A percentile compares a stretch with the other conserved stretches of the same genome.
These are phyloP conservation scores for Sesamia nonagrioides DNA, from an alignment of 1,140 invertebrate genomes.

Conservation along the genomic window DNA sequence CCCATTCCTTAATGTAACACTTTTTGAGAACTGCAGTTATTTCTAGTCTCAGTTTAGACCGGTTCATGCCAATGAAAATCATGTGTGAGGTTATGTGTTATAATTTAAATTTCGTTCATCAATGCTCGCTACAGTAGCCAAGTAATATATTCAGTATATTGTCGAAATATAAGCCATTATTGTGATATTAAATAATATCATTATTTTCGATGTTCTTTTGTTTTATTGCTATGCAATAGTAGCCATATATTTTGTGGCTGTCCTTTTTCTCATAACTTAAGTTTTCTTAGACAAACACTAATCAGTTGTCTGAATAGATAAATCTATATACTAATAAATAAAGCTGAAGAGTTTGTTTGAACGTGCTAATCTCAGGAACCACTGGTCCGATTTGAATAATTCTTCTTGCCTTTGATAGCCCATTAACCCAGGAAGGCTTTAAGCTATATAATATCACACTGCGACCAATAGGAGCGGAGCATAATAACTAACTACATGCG, in stretches of 20 bases:
- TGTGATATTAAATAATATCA: slow-evolving; percentile 76
- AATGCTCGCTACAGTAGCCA: slow-evolving; percentile 45
- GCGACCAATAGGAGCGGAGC: too few species aligned
- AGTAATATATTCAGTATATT: slow-evolving; percentile 57
- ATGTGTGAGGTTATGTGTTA: slow-evolving; percentile 12
- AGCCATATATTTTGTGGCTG: neutral
- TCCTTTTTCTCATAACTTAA: neutral
- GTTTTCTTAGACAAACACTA: too few species aligned
- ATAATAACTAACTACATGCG: too few species aligned
- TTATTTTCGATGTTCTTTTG: slow-evolving; percentile 50
- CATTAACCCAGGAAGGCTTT: too few species aligned
- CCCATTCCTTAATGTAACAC: slow-evolving; percentile 9
- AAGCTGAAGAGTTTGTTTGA: too few species aligned
- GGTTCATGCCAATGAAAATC: slow-evolving; percentile 16
- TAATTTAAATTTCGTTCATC: slow-evolving; percentile 36
- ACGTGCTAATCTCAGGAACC: too few species aligned
- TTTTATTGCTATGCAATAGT: slow-evolving; percentile 43
- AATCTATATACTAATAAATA: too few species aligned
- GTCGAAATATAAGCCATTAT: slow-evolving; percentile 56
- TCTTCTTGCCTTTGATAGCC: too few species aligned
- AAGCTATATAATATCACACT: too few species aligned
- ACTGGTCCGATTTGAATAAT: too few species aligned
- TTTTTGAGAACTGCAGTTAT: slow-evolving; percentile 45
- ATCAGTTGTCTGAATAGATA: too few species aligned
- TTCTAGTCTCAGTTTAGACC: slow-evolving; percentile 42